These are phyloP conservation scores for Meandrina meandrites DNA, from an alignment of 92 coral and sea anemone genomes.

Conservation along the genomic window DNA sequence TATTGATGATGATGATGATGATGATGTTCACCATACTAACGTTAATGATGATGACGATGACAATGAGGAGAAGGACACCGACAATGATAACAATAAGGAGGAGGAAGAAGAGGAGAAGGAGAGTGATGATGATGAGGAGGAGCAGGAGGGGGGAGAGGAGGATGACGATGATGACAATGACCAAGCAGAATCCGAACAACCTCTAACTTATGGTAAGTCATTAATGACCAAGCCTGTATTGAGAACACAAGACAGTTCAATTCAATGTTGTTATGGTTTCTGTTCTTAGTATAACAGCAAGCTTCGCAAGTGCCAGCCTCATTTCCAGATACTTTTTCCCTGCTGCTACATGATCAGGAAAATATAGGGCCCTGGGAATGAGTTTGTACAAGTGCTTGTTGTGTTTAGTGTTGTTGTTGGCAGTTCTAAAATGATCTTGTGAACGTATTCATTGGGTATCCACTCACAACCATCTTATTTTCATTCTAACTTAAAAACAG, in stretches of 20 bases:
- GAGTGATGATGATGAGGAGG: constrained; percentile 2
- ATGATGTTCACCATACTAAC: background rate
- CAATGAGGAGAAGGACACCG: background rate
- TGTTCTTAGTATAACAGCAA: background rate
- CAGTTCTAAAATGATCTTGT: background rate
- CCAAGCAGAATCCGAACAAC: constrained; percentile 27
- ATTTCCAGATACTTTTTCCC: background rate
- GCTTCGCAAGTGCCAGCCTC: background rate
- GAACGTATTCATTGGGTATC: background rate
- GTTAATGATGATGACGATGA: background rate
- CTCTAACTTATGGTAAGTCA: constrained; percentile 35
- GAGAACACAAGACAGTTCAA: background rate
- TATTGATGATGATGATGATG: background rate
- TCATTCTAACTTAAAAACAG: constrained; percentile 16
- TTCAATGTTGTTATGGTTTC: background rate
- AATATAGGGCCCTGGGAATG: background rate
- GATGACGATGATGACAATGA: background rate
- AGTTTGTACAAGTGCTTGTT: background rate
- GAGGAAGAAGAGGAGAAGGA: background rate
- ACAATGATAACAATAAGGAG: background rate
- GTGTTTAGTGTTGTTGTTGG: background rate
- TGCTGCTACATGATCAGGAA: background rate
- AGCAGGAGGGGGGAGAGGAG: background rate
- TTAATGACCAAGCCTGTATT: background rate
- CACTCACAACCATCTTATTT: constrained; percentile 5